Evolutionary conservation across 2,888 invertebrate species (phyloP).

Genomic region (Physocephala rufipes): DNA sequence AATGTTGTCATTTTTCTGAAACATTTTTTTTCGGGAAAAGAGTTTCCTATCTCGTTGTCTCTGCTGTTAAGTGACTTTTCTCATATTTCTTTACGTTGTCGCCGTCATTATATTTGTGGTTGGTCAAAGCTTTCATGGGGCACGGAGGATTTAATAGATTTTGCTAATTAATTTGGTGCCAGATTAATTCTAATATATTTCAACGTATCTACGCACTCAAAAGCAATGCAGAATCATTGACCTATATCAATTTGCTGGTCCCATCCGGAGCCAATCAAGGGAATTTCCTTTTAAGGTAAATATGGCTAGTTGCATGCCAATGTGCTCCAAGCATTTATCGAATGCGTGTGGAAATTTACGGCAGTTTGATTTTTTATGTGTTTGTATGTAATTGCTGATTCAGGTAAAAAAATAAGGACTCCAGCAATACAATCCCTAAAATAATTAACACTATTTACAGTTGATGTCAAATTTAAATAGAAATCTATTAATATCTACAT

Average conservation of each 20-base stretch:
- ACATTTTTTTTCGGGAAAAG: no score
- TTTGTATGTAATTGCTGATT: conserved; percentile 11
- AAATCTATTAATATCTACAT: not conserved
- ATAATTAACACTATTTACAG: not conserved
- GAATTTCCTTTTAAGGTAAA: conserved; percentile 40
- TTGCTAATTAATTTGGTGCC: no score
- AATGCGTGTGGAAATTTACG: conserved; percentile 6
- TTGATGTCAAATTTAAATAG: not conserved
- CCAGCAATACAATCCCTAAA: conserved; percentile 13
- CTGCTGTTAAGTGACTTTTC: conserved; percentile 35
- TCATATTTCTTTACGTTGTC: conserved; percentile 33
- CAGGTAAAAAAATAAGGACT: conserved; percentile 17
- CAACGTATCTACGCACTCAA: not conserved
- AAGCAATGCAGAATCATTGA: not conserved
- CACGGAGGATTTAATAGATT: no score
- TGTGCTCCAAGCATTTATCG: conserved; percentile 6
- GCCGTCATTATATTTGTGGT: conserved; percentile 31
- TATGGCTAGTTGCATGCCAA: conserved; percentile 26
- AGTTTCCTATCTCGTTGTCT: no score
- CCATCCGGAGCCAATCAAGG: conserved; percentile 5
- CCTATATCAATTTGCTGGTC: not conserved
- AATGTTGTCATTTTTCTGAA: no score
- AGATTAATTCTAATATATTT: no score
- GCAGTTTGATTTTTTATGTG: conserved; percentile 15
- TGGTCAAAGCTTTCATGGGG: not conserved